phyloP scores from a whole-genome alignment of 2,888 invertebrate species.

The Actias luna region DNA sequence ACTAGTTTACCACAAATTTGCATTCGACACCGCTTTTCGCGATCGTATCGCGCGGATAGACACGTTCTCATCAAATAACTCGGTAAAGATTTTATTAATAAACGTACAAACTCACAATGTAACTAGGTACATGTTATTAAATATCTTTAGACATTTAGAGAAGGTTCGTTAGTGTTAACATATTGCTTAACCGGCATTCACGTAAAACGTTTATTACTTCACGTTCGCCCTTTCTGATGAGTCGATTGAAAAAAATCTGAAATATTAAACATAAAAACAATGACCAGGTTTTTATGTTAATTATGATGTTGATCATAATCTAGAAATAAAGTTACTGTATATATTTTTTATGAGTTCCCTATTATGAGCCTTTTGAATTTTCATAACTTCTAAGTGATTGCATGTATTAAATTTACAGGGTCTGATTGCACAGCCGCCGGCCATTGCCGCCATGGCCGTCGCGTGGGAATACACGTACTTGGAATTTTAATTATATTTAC shows the following conservation, averaged over 20 bases:
- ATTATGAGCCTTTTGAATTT: neutral
- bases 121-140: neutral
- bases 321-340: neutral
- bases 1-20: slow-evolving; percentile 12
- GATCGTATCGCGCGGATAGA: neutral
- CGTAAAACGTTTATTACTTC: neutral
- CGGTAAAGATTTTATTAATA: neutral
- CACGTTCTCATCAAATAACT: neutral
- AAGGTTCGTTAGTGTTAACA: neutral
- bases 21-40: neutral
- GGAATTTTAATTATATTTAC: slow-evolving; percentile 58
- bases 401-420: slow-evolving; percentile 15
- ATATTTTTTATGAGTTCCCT: neutral
- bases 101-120: neutral
- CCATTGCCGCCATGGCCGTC: slow-evolving; percentile 42
- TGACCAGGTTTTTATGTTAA: neutral
- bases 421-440: slow-evolving; percentile 25
- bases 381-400: neutral
- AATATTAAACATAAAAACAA: neutral
- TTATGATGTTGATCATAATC: neutral
- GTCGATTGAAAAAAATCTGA: neutral
- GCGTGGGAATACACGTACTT: slow-evolving; percentile 62
- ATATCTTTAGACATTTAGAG: neutral
- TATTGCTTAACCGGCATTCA: neutral
- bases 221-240: neutral